Evolutionary conservation across 2,113 vertebrate species (phyloP).

Genomic region (Genyomyrus donnyi): DNA sequence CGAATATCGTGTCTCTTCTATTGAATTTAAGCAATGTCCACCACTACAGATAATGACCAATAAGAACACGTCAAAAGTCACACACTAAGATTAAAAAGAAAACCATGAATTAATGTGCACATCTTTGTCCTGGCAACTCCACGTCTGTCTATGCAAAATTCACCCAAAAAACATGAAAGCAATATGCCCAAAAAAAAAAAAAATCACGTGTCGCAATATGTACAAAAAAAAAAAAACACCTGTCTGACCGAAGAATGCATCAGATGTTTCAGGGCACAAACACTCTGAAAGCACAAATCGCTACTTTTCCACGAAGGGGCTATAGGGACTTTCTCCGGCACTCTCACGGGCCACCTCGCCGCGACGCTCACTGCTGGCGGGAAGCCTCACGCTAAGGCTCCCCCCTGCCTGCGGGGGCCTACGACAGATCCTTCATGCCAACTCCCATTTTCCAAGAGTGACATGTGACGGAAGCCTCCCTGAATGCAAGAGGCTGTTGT

Average conservation of each 20-base stretch:
- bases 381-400: neutral
- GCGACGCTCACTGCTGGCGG: neutral
- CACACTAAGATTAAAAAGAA: slow-evolving; percentile 24
- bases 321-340: neutral
- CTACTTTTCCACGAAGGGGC: neutral
- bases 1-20: slow-evolving; percentile 51
- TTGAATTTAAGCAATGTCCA: slow-evolving; percentile 64
- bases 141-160: slow-evolving; percentile 38
- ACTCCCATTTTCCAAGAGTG: neutral
- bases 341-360: neutral
- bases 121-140: slow-evolving; percentile 36
- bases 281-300: neutral
- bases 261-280: neutral
- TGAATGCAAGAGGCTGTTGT: neutral
- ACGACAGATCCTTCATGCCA: neutral
- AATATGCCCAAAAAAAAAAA: neutral
- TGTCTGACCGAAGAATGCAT: neutral
- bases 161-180: slow-evolving; percentile 20
- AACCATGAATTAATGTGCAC: slow-evolving; percentile 40
- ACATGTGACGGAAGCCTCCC: neutral
- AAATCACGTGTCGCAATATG: neutral
- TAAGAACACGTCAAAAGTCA: slow-evolving; percentile 32
- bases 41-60: slow-evolving; percentile 53
- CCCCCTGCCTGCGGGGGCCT: neutral
- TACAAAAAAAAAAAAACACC: neutral